Evolutionary conservation across 2,113 vertebrate species (phyloP).

Genomic region (Mustela lutreola): DNA sequence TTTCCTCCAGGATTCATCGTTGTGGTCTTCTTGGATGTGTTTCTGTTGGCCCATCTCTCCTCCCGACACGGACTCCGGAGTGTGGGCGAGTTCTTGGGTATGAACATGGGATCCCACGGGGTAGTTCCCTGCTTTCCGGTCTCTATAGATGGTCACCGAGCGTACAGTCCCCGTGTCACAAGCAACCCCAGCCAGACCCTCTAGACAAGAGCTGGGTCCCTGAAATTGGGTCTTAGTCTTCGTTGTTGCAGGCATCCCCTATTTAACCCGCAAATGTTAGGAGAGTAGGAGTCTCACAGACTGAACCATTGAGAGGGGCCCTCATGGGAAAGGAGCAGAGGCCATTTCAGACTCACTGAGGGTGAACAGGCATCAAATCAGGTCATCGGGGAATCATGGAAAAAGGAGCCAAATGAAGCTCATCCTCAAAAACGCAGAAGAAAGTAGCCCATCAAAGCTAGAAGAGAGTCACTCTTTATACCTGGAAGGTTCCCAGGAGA

Average conservation of each 20-base stretch:
- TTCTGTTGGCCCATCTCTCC: accelerated
- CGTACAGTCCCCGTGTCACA: accelerated
- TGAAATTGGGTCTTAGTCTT: background rate
- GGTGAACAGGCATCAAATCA: background rate
- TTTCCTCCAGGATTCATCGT: background rate
- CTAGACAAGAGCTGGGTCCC: background rate
- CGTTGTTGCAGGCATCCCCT: background rate
- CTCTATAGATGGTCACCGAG: accelerated
- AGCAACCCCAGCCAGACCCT: accelerated
- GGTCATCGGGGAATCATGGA: background rate
- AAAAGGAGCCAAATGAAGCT: background rate
- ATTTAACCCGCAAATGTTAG: background rate
- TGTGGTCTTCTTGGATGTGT: background rate
- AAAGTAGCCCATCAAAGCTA: accelerated
- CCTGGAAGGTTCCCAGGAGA: no score
- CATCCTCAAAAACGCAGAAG: accelerated
- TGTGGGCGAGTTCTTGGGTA: background rate
- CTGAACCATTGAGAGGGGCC: background rate
- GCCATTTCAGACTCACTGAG: accelerated
- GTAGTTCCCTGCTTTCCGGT: background rate
- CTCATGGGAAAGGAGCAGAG: background rate
- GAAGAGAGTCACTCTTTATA: background rate
- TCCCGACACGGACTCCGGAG: background rate
- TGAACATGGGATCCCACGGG: accelerated
- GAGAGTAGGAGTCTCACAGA: background rate